Conservation (phyloP, 1,140 invertebrate genomes). For the Ceratina japonica region DNA sequence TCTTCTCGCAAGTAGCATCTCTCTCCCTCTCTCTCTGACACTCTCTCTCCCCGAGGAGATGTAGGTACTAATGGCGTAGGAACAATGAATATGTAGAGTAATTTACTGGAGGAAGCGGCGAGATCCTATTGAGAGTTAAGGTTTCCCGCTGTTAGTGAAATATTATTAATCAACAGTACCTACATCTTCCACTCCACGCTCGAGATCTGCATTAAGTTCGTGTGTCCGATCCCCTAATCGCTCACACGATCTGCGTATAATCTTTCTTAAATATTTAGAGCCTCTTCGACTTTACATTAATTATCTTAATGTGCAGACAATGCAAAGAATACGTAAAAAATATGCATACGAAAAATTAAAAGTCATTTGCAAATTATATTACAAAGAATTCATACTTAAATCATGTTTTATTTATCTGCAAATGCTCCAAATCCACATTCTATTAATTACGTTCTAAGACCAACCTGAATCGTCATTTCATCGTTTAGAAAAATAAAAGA, state of each 20-base stretch:
- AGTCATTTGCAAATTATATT: no score
- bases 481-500: neutral
- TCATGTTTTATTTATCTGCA: no score
- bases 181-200: neutral
- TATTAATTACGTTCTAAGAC: neutral
- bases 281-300: no score
- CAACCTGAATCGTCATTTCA: neutral
- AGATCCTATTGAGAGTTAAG: constrained; percentile 30
- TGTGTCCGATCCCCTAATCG: neutral
- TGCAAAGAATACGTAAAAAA: no score
- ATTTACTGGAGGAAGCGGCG: constrained; percentile 25
- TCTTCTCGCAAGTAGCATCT: neutral
- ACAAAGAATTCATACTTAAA: neutral
- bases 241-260: neutral
- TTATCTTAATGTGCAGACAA: no score
- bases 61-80: constrained; percentile 3
- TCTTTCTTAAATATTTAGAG: neutral
- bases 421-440: no score
- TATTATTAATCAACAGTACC: constrained; percentile 13
- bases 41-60: neutral
- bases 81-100: constrained; percentile 26
- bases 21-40: neutral
- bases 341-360: no score
- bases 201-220: constrained; percentile 6
- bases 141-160: constrained; percentile 22